Base-by-base conservation (phyloP, 64 coral and sea anemone genomes). In the Montipora cactus region DNA sequence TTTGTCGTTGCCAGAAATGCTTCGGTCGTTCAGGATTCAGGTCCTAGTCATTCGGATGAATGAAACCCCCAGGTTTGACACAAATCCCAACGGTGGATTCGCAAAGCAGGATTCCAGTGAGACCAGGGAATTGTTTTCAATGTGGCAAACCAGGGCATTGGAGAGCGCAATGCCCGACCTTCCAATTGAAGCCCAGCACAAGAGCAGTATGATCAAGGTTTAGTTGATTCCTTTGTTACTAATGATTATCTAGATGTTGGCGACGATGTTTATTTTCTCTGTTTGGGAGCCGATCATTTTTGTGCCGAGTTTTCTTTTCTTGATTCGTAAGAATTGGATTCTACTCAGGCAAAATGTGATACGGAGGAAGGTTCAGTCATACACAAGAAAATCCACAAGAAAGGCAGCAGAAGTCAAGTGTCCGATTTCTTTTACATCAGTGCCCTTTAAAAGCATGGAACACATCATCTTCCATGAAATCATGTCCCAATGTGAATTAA, bases 141-240 rank as follows among this genome's bases (percentile, higher is more conserved):
- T 82, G 79, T 20, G 51, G 75, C 50, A 89, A 78, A n/a, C 55
- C 76, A 89, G 88, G 88, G 16, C 37, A 37, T 37, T 37, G 37
- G 37, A 37, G 75, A 78, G 88, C 28, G 20, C 75, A 89, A 62
- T 89, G 75, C 88, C 74, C 52, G 88, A 46, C 55, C 11, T 20
- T 28, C 5, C 18, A 18, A 19, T 19, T 5, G 74, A 64, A 3
- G 53, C 59, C 75, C 66, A 78, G 73, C 49, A 25, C 5, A 49
- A 76, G 48, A 50, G 7, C 10, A 53, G 8, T 1, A n/a, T 59
- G 47, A 69, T 5, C 5, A 89, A 79, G 75, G 74, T 79, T 74
- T 62, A 89, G 88, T 79, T 73, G 71, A 44, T 77, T 89, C 87
- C 7, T 76, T 77, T 89, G 71, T 89, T 89, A 22, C 58, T 89